phyloP scores from a whole-genome alignment of 2,113 vertebrate species.

The Tragelaphus strepsiceros region DNA sequence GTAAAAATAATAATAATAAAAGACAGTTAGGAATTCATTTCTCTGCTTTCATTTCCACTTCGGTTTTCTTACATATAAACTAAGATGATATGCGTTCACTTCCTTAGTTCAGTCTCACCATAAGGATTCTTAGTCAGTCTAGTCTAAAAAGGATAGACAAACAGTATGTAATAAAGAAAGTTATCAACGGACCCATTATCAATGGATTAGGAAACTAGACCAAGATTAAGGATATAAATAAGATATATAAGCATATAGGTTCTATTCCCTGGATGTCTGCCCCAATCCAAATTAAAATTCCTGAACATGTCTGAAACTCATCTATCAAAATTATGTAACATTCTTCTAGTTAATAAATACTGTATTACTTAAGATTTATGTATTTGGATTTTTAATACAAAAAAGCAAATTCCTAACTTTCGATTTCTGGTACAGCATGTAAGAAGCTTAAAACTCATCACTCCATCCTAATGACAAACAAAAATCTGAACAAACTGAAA shows the following conservation, averaged over 20 bases:
- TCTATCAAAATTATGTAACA: background rate
- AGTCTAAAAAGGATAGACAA: background rate
- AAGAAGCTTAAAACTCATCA: background rate
- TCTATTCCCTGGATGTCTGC: background rate
- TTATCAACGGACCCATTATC: background rate
- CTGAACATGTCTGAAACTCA: background rate
- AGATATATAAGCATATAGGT: background rate
- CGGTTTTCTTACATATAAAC: background rate
- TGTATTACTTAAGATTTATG: background rate
- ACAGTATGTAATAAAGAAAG: background rate
- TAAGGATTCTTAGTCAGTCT: conserved; percentile 14
- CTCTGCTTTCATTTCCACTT: background rate
- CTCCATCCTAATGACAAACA: background rate
- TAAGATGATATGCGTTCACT: background rate
- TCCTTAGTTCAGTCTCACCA: background rate
- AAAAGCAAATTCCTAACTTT: background rate
- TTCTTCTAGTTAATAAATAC: background rate
- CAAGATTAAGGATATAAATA: background rate
- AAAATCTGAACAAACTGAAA: background rate
- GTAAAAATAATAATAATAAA: background rate
- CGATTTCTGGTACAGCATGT: background rate
- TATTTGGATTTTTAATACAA: background rate
- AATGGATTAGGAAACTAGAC: background rate
- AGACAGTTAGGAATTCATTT: background rate
- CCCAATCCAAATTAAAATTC: background rate